Evolutionary conservation across 2,797 vertebrate species (phyloP).

Genomic region (Chelonia mydas): DNA sequence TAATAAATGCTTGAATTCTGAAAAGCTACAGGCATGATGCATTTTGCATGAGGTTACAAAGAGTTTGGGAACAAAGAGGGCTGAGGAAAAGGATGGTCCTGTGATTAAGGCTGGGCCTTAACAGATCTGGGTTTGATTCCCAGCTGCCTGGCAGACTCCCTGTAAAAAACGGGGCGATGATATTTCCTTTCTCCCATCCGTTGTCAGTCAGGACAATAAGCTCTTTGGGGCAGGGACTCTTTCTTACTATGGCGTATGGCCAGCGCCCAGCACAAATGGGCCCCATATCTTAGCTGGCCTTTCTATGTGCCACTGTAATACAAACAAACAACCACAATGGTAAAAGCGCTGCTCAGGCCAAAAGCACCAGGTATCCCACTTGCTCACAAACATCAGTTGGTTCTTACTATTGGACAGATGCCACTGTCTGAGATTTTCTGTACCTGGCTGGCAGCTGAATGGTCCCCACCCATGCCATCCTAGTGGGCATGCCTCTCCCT

Average conservation of each 20-base stretch:
- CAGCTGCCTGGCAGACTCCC: neutral
- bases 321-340: neutral
- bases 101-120: neutral
- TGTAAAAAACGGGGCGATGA: neutral
- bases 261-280: neutral
- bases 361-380: neutral
- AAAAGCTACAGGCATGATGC: neutral
- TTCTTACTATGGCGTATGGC: neutral
- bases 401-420: neutral
- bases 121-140: neutral
- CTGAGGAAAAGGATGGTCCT: neutral
- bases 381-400: neutral
- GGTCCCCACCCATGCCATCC: neutral
- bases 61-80: neutral
- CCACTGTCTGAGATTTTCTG: neutral
- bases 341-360: neutral
- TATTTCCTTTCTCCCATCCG: neutral
- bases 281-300: neutral
- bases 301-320: neutral
- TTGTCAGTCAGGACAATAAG: neutral
- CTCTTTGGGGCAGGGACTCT: neutral
- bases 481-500: neutral
- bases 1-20: neutral
- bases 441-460: neutral
- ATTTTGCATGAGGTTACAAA: neutral